These are phyloP conservation scores for Pogona vitticeps DNA, from an alignment of 2,113 vertebrate species.

Conservation along the genomic window DNA sequence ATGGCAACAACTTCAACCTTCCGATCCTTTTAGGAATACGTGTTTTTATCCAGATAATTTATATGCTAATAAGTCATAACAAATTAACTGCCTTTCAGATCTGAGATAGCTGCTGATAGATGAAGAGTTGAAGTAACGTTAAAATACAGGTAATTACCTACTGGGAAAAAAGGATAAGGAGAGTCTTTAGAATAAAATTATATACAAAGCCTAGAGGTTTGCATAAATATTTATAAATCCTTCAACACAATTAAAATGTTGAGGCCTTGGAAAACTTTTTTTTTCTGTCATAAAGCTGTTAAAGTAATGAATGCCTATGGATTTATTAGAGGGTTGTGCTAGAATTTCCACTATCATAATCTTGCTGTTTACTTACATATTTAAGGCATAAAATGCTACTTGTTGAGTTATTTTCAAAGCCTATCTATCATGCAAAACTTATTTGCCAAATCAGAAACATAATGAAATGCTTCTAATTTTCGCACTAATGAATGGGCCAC, in stretches of 20 bases:
- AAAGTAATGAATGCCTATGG: background rate
- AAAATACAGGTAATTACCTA: background rate
- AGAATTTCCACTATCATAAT: conserved; percentile 15
- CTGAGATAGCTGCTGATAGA: background rate
- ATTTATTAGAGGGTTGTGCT: background rate
- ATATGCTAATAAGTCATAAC: background rate
- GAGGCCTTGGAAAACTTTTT: background rate
- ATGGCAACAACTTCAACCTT: conserved; percentile 17
- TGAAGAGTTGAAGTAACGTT: background rate
- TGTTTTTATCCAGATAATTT: conserved; percentile 19
- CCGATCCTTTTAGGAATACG: conserved; percentile 1
- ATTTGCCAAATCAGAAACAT: background rate
- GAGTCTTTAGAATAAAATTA: background rate
- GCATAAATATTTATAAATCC: background rate
- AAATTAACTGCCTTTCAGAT: background rate
- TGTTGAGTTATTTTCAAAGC: background rate
- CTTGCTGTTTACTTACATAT: background rate
- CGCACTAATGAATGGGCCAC: background rate
- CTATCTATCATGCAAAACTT: background rate
- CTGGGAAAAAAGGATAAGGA: background rate
- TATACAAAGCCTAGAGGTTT: background rate
- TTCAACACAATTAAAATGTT: background rate
- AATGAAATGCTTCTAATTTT: background rate
- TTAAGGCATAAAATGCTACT: background rate
- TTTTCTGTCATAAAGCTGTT: background rate